Base-by-base conservation (phyloP, 2,888 invertebrate species). In the Octonoba sinensis region DNA sequence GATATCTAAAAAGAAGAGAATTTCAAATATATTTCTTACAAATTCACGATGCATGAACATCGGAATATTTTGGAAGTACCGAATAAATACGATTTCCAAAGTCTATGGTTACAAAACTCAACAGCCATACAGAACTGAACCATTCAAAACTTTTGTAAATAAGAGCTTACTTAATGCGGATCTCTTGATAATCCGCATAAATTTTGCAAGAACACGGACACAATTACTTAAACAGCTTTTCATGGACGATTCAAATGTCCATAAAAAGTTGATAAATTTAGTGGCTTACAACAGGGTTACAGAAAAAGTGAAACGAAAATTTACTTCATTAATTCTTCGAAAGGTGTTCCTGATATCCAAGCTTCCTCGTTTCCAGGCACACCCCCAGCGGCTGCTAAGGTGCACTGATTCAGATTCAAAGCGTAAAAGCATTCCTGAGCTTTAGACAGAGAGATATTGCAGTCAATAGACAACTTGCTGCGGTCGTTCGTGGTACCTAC, bases 1-100 rank as follows among this genome's bases (percentile, higher is more conserved):
- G 59, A 56, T 82, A 70, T 36, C 85, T 85, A 67, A 51, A 65
- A 74, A 51, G 49, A 66, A 57, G 27, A 62, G 56, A 4, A 54
- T 54, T 54, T 59, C 16, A 18, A 8, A 59, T 59, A 20, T n/a
- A 8, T 24, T 59, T 54, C 13, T 6, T 54, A 54, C 54, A 54
- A 18, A n/a, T 15, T n/a, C 6, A 12, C 16, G 15, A 16, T n/a
- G 54, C 1, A 16, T 1, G 0, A 6, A 54, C 3, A 54, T n/a
- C 15, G 16, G 8, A 36, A 36, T 8, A 8, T 36, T 56, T 20
- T 20, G 13, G 56, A 20, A 11, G 36, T 8, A 8, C 54, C 4
- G 54, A 54, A 54, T 54, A 8, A 54, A 6, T 15, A 3, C n/a
- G 13, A 15, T 2, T 36, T 36, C n/a, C n/a, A n/a, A n/a, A n/a